Conservation (phyloP, 30 jellyfish, hydroid and myxozoan genomes). For the Chironex yamaguchii region DNA sequence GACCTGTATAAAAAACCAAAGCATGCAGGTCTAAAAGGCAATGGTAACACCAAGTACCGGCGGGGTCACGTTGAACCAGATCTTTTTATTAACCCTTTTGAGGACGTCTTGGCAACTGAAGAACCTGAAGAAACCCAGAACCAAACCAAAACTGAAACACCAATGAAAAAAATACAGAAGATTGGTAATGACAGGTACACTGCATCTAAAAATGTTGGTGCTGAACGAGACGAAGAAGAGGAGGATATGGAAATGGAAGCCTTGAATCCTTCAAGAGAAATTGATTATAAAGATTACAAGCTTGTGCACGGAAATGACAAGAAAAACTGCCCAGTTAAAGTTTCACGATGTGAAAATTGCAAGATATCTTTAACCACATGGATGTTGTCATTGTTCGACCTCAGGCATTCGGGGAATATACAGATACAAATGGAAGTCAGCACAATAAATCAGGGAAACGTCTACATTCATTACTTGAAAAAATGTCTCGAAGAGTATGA, state of each 20-base stretch:
- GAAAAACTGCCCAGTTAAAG: conserved; percentile 36
- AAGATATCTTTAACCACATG: conserved; percentile 37
- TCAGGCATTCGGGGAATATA: conserved; percentile 31
- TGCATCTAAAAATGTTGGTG: conserved; percentile 12
- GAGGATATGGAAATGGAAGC: conserved; percentile 38
- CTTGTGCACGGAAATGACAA: conserved; percentile 68
- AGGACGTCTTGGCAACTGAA: conserved; percentile 23
- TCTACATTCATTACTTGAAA: too few relatives aligned
- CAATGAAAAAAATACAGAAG: conserved; percentile 15
- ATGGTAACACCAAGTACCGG: conserved; percentile 38
- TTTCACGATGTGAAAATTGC: conserved; percentile 64
- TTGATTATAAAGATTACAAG: conserved; percentile 7
- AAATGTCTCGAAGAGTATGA: too few relatives aligned
- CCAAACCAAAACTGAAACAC: conserved; percentile 26
- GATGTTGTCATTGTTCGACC: conserved; percentile 47
- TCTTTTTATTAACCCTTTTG: conserved; percentile 38
- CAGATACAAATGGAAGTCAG: conserved; percentile 48
- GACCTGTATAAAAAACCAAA: conserved; percentile 6
- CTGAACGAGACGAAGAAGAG: conserved; percentile 43
- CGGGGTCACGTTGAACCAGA: conserved; percentile 45
- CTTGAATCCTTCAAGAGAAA: conserved; percentile 45
- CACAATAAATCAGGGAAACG: conserved; percentile 5
- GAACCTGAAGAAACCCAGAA: conserved; percentile 13
- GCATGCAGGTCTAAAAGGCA: conserved; percentile 14
- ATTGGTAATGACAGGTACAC: conserved; percentile 18